Evolutionary conservation across 2,797 vertebrate genomes (phyloP).

Genomic region (Carcharodon carcharias): DNA sequence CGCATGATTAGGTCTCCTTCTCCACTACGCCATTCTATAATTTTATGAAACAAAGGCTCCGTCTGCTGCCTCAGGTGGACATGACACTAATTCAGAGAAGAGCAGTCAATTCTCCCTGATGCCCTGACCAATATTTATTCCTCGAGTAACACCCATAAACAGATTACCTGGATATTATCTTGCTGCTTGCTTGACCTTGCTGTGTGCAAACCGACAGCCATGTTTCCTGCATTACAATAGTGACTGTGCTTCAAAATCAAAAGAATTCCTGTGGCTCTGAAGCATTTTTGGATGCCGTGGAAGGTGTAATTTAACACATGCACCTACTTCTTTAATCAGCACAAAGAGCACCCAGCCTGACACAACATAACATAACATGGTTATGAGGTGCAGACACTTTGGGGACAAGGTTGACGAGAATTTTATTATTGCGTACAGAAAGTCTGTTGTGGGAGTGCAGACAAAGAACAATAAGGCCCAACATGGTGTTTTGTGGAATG

Average conservation of each 20-base stretch:
- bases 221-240: neutral
- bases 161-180: neutral
- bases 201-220: neutral
- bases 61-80: neutral
- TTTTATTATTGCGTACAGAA: neutral
- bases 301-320: neutral
- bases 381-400: neutral
- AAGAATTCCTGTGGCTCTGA: neutral
- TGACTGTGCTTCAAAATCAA: neutral
- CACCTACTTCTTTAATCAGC: neutral
- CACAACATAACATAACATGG: neutral
- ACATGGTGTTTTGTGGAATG: no score
- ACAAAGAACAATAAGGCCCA: neutral
- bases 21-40: neutral
- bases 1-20: neutral
- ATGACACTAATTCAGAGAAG: neutral
- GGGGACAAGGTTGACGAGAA: neutral
- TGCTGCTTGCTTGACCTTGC: neutral
- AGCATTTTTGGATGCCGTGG: neutral
- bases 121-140: neutral
- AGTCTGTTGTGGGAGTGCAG: neutral
- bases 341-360: neutral
- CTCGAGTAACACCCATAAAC: neutral
- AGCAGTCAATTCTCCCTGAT: neutral
- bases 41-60: neutral